Conservation (phyloP, 1,140 invertebrate species). For the roundworm (Caenorhabditis elegans) region DNA sequence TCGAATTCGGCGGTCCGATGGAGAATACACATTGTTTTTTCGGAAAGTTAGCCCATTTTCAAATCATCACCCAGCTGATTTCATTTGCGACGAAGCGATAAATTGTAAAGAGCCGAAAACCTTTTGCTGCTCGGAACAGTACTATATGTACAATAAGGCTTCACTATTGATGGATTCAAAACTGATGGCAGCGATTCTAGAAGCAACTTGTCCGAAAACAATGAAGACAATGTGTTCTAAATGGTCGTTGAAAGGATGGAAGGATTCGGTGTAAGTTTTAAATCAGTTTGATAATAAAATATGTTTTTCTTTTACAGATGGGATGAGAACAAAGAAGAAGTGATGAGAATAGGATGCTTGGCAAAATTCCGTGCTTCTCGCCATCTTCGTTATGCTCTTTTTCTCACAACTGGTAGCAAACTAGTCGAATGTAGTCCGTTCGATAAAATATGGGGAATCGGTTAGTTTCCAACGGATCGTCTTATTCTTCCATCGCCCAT, state of each 20-base stretch:
- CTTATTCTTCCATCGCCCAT: too few species aligned
- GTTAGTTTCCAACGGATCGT: neutral
- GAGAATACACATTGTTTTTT: neutral
- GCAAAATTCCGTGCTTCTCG: neutral
- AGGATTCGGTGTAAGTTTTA: neutral
- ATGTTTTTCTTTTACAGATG: neutral
- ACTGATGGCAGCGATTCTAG: neutral
- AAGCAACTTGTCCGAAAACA: neutral
- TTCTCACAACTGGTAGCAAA: neutral
- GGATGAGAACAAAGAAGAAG: neutral
- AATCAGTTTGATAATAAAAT: too few species aligned
- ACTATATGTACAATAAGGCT: neutral
- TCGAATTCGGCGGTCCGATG: neutral
- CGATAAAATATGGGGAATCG: neutral
- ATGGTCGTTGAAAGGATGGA: neutral
- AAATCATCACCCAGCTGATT: neutral
- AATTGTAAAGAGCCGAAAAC: neutral
- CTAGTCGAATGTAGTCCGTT: neutral
- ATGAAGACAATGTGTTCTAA: constrained; percentile 10
- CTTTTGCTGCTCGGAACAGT: neutral
- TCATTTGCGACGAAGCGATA: neutral
- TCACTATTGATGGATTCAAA: neutral
- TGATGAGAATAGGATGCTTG: neutral
- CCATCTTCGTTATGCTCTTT: neutral
- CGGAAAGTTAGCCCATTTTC: constrained; percentile 19